These are phyloP conservation scores for Centropristis striata DNA, from an alignment of 2,113 vertebrate species.

Conservation along the genomic window DNA sequence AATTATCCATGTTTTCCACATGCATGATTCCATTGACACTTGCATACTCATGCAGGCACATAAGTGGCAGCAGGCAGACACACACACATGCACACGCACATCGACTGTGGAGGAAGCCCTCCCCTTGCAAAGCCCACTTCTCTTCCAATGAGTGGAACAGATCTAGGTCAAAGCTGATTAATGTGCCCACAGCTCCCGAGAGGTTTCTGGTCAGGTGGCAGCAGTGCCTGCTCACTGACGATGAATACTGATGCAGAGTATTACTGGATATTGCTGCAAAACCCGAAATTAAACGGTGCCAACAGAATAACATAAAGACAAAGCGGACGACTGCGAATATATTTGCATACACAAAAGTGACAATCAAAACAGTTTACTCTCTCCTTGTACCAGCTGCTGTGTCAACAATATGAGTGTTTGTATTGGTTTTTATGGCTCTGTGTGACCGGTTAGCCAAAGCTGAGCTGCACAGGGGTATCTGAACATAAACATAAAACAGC, in stretches of 20 bases:
- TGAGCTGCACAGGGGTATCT: not conserved
- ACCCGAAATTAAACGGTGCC: not conserved
- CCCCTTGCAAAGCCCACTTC: slow-evolving; percentile 67
- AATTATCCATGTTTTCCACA: slow-evolving; percentile 34
- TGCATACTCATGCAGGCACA: slow-evolving; percentile 33
- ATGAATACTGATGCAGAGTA: slow-evolving; percentile 65
- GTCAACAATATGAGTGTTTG: slow-evolving; percentile 21
- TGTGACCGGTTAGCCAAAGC: not conserved
- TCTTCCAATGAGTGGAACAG: slow-evolving; percentile 76
- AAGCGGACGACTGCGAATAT: not conserved
- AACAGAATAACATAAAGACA: slow-evolving; percentile 1
- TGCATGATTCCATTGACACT: slow-evolving; percentile 29
- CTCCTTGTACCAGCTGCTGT: slow-evolving; percentile 11
- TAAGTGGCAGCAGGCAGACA: slow-evolving; percentile 44
- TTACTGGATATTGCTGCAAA: slow-evolving; percentile 20
- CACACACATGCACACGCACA: slow-evolving; percentile 26
- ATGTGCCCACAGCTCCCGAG: slow-evolving; percentile 77
- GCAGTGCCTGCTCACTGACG: slow-evolving; percentile 58
- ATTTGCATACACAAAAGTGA: not conserved
- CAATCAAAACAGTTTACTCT: slow-evolving; percentile 17
- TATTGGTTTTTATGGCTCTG: not conserved
- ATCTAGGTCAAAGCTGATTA: slow-evolving; percentile 87
- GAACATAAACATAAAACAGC: slow-evolving; percentile 5
- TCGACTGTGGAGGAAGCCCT: slow-evolving; percentile 69
- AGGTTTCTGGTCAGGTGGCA: slow-evolving; percentile 80